Evolutionary conservation across 2,797 vertebrate genomes (phyloP).

Genomic region (Neosilurus mollespiculum): DNA sequence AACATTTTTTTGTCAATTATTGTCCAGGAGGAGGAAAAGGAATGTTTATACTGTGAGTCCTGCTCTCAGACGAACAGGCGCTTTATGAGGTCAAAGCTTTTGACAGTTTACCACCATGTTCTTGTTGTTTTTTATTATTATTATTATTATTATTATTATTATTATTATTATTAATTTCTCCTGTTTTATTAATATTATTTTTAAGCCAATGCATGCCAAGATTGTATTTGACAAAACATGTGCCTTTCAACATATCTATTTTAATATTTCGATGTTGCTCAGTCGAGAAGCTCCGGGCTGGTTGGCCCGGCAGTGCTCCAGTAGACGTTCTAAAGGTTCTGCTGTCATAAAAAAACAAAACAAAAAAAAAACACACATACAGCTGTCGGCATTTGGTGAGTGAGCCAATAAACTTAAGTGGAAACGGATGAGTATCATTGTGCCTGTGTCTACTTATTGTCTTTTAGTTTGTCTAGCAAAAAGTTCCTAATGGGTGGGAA

Average conservation of each 20-base stretch:
- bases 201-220: conserved; percentile 66
- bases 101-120: conserved; percentile 70
- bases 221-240: conserved; percentile 70
- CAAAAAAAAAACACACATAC: neutral
- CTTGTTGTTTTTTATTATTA: conserved; percentile 39
- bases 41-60: conserved; percentile 63
- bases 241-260: conserved; percentile 76
- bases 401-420: conserved; percentile 44
- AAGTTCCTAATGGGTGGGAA: too few species aligned
- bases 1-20: conserved; percentile 33
- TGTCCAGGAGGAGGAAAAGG: conserved; percentile 52
- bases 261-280: conserved; percentile 75
- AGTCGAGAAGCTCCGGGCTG: conserved; percentile 52
- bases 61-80: conserved; percentile 57
- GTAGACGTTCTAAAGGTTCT: conserved; percentile 22
- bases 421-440: conserved; percentile 11
- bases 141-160: conserved; percentile 39
- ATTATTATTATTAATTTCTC: conserved; percentile 37
- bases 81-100: conserved; percentile 62
- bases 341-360: neutral
- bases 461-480: neutral
- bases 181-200: conserved; percentile 45
- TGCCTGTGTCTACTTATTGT: neutral
- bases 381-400: conserved; percentile 12
- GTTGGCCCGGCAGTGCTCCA: conserved; percentile 22